Base-by-base conservation (phyloP, 2,113 vertebrate genomes). In the Notechis scutatus region DNA sequence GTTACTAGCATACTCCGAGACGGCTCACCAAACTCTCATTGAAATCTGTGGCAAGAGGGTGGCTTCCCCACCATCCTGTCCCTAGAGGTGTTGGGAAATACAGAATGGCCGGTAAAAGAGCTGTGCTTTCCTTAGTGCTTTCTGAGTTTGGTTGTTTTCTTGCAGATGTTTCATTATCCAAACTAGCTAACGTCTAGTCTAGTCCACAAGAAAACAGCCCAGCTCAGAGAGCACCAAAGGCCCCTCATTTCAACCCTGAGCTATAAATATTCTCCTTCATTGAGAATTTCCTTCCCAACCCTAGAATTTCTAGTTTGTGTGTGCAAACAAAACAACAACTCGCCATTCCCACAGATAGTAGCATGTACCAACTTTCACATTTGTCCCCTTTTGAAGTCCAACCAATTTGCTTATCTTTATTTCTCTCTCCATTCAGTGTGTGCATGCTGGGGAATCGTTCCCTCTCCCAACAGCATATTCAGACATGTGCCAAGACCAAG, bases 401-500 rank as follows among this genome's bases (percentile, higher is more conserved):
- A 54, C 12, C 2, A 18, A 55, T n/a, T 45, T 89, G 39, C 64
- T 89, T 54, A 15, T 57, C 45, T 87, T 50, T 86, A 14, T 45
- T 23, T 89, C 50, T 87, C 59, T 45, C 55, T 15, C 42, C 74
- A 23, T 64, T 54, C 42, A 93, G 99, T 1, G 98, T 99, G 88
- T 99, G 99, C 95, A 98, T 99, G 97, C 96, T 99, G 95, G 99
- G 99, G 10, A 99, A 99, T 94, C 96, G 98, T 21, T 98, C 98
- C 0, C 97, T 99, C 89, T 98, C 97, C 52, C 96, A 96, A 55
- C 98, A 98, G 7, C 95, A 97, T 12, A 91, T 98, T 0, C 97
- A 97, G 2, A 0, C 97, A 96, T 96, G 96, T 90, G 95, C 97
- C 1, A 99, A 99, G 94, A 98, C 97, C 9, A 91, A 94, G 91